Conservation (phyloP, 1,140 invertebrate species). For the Luehdorfia chinensis region DNA sequence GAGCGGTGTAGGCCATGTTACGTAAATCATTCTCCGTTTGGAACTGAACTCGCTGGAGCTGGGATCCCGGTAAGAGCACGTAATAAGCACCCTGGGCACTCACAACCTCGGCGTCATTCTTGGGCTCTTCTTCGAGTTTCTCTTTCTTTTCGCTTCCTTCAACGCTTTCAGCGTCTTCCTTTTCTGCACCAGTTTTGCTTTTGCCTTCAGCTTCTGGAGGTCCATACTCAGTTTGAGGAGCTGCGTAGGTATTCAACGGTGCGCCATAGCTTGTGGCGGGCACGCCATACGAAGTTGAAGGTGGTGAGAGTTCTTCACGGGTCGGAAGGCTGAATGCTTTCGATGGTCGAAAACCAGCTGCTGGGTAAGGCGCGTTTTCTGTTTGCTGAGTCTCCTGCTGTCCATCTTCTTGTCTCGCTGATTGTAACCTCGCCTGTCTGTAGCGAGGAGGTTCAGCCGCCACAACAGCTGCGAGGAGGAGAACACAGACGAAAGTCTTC, state of each 20-base stretch:
- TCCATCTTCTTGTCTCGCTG: conserved; percentile 42
- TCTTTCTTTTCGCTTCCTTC: conserved; percentile 32
- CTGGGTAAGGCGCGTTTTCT: conserved; percentile 55
- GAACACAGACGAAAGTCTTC: conserved; percentile 46
- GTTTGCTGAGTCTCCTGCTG: conserved; percentile 21
- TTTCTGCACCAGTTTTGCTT: conserved; percentile 22
- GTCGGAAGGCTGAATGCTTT: conserved; percentile 61
- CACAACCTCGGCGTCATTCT: conserved; percentile 49
- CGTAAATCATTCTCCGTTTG: conserved; percentile 58
- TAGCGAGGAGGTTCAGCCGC: conserved; percentile 54
- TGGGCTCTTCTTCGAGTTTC: conserved; percentile 42
- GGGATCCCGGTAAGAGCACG: conserved; percentile 52
- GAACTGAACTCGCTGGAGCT: conserved; percentile 62
- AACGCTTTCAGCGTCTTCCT: conserved; percentile 30
- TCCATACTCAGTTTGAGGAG: conserved; percentile 53
- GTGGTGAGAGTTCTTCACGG: conserved; percentile 45
- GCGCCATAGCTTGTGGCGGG: conserved; percentile 64
- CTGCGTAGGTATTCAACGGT: conserved; percentile 47
- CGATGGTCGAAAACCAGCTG: conserved; percentile 58
- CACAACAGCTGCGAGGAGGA: conserved; percentile 46
- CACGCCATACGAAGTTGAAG: conserved; percentile 54
- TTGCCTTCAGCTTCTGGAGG: conserved; percentile 30
- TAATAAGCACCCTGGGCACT: conserved; percentile 59
- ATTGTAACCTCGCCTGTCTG: conserved; percentile 37
- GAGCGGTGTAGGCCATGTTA: conserved; percentile 68